A percentile compares a stretch with the other conserved stretches of the same genome.
Conservation (phyloP, 2,113 vertebrate species). For the Odocoileus hemionus region DNA sequence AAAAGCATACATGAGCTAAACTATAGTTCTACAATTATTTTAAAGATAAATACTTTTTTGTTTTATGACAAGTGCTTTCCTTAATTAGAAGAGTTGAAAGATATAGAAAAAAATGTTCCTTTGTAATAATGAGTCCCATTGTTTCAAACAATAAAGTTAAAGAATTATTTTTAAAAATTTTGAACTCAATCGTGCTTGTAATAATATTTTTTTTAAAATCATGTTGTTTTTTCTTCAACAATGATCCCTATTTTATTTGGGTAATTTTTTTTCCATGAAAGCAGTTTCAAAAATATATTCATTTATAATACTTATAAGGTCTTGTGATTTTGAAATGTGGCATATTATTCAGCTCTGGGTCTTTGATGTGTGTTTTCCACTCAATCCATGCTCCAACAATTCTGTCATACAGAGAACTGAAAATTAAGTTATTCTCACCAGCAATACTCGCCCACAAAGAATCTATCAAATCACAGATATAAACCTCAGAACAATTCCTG, state of each 20-base stretch:
- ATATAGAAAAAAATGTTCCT: not conserved
- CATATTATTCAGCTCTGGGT: constrained; percentile 80
- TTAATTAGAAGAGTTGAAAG: not conserved
- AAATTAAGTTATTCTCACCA: constrained; percentile 97
- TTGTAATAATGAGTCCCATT: not conserved
- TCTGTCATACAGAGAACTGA: constrained; percentile 91
- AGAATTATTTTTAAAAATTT: not conserved
- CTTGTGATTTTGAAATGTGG: constrained; percentile 78
- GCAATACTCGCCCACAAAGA: constrained; percentile 91
- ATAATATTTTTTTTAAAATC: constrained; percentile 52
- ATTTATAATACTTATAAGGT: constrained; percentile 73
- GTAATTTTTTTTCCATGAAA: constrained; percentile 52
- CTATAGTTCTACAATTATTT: not conserved
- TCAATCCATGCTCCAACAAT: constrained; percentile 87
- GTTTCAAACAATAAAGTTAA: constrained; percentile 9
- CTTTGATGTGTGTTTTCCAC: constrained; percentile 86
- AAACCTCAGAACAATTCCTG: constrained; percentile 93
- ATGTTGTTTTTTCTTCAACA: not conserved
- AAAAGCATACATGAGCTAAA: not conserved
- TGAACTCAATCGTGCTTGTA: not conserved
- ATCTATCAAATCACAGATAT: constrained; percentile 95
- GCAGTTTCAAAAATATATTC: constrained; percentile 53
- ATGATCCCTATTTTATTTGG: constrained; percentile 65
- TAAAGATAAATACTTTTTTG: not conserved
- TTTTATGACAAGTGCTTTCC: not conserved